Conservation (phyloP, 2,113 vertebrate species). For the Podarcis muralis region DNA sequence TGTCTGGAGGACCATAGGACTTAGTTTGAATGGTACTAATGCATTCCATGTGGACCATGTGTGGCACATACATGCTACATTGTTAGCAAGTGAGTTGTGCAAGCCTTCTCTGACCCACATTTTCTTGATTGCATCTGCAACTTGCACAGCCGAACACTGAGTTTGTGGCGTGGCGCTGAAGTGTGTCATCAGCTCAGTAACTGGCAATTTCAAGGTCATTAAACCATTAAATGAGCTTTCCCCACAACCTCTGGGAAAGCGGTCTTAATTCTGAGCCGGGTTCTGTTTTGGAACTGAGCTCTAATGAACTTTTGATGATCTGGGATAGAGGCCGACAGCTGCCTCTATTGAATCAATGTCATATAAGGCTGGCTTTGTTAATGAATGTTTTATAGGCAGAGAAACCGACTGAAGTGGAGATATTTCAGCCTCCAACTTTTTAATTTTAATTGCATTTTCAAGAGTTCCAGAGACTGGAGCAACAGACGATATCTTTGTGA, state of each 20-base stretch:
- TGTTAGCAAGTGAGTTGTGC: not conserved
- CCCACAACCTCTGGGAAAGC: conserved; percentile 39
- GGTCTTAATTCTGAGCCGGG: not conserved
- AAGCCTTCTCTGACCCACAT: not conserved
- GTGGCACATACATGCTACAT: not conserved
- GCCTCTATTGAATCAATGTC: conserved; percentile 57
- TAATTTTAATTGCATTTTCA: conserved; percentile 59
- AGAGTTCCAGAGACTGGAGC: conserved; percentile 60
- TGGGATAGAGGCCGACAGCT: conserved; percentile 49
- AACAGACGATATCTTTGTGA: conserved; percentile 60
- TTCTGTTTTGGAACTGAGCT: conserved; percentile 43
- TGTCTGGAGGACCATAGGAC: not conserved
- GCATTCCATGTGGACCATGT: no score
- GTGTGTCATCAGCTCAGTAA: conserved; percentile 1
- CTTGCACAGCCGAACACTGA: not conserved
- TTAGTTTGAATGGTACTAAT: no score
- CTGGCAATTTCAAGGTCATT: conserved; percentile 10
- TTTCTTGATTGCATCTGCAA: not conserved
- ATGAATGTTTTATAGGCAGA: conserved; percentile 51
- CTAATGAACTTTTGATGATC: conserved; percentile 67
- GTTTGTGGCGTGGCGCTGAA: not conserved
- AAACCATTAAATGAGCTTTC: conserved; percentile 35
- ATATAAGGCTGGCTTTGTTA: conserved; percentile 55
- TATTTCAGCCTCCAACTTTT: conserved; percentile 55
- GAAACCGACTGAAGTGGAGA: conserved; percentile 28